phyloP scores from a whole-genome alignment of 2,113 vertebrate species.

The Bungarus multicinctus region DNA sequence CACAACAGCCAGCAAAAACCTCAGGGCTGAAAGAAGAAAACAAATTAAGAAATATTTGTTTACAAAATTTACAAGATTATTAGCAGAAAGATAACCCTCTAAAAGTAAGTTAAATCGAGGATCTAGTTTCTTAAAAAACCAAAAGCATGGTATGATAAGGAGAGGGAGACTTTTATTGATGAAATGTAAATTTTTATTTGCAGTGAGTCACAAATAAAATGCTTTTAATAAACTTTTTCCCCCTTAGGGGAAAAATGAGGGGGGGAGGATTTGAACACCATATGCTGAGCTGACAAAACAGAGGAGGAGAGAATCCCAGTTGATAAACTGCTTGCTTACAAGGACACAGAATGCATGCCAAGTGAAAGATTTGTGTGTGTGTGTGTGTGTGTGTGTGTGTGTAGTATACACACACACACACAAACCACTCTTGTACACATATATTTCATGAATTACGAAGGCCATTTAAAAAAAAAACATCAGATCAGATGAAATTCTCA shows the following conservation, averaged over 20 bases:
- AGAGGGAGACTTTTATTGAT: slow-evolving; percentile 2
- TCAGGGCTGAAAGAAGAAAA: slow-evolving; percentile 6
- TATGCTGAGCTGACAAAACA: slow-evolving; percentile 17
- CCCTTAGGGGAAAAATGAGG: background rate
- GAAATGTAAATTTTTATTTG: slow-evolving; percentile 29
- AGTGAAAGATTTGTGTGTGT: background rate
- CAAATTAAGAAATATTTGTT: slow-evolving; percentile 16
- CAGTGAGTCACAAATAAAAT: slow-evolving; percentile 14
- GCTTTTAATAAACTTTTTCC: slow-evolving; percentile 25
- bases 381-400: background rate
- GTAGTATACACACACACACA: background rate
- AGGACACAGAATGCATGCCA: background rate
- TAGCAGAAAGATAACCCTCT: slow-evolving; percentile 10
- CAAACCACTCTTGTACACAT: background rate
- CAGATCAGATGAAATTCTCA: background rate
- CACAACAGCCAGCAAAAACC: background rate
- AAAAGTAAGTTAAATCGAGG: slow-evolving; percentile 21
- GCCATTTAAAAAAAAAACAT: background rate
- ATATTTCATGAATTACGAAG: background rate
- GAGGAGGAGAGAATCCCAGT: background rate
- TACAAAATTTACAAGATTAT: background rate
- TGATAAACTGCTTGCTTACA: background rate
- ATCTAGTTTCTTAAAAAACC: slow-evolving; percentile 8
- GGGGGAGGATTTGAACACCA: background rate
- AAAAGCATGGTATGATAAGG: background rate